A percentile compares a stretch with the other conserved stretches of the same genome.
These are phyloP conservation scores for Drosophila subpulchrella DNA, from an alignment of 1,140 invertebrate genomes.

Conservation along the genomic window DNA sequence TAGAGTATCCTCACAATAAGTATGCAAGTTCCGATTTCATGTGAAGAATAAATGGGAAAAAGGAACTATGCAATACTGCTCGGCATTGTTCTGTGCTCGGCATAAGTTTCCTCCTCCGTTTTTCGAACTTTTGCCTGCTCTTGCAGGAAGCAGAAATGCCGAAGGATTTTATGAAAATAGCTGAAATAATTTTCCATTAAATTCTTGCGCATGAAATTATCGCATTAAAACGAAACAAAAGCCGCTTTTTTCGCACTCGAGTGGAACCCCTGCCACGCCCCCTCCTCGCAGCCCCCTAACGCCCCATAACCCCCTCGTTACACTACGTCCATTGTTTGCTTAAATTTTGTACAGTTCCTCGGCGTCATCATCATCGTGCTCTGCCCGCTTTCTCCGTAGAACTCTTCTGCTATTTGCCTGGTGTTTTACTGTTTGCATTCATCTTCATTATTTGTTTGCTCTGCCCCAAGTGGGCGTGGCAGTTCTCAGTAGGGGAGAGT, in stretches of 20 bases:
- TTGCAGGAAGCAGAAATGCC: slow-evolving; percentile 43
- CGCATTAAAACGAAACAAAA: slow-evolving; percentile 74
- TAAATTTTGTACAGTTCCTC: slow-evolving; percentile 76
- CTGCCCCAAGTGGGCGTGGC: slow-evolving; percentile 52
- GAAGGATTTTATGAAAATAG: slow-evolving; percentile 69
- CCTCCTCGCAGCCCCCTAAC: background rate
- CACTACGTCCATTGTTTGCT: slow-evolving; percentile 69
- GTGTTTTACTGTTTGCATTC: slow-evolving; percentile 80
- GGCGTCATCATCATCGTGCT: slow-evolving; percentile 1
- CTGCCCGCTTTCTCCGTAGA: slow-evolving; percentile 13
- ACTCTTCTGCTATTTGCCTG: slow-evolving; percentile 72
- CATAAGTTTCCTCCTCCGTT: slow-evolving; percentile 45
- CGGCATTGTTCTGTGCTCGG: slow-evolving; percentile 28
- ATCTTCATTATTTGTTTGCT: slow-evolving; percentile 81
- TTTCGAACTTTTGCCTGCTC: slow-evolving; percentile 22
- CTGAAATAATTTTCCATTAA: slow-evolving; percentile 79
- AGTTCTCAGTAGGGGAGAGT: slow-evolving; percentile 2
- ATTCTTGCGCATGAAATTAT: slow-evolving; percentile 75
- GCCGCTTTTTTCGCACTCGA: slow-evolving; percentile 26
- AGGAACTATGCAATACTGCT: slow-evolving; percentile 13
- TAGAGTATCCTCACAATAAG: slow-evolving; percentile 1
- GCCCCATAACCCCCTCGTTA: background rate
- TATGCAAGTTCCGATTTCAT: slow-evolving; percentile 35
- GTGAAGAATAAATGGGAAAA: slow-evolving; percentile 11
- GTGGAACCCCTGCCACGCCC: slow-evolving; percentile 1